These are phyloP conservation scores for Dysmachus trigonus DNA, from an alignment of 2,888 invertebrate species.

Conservation along the genomic window DNA sequence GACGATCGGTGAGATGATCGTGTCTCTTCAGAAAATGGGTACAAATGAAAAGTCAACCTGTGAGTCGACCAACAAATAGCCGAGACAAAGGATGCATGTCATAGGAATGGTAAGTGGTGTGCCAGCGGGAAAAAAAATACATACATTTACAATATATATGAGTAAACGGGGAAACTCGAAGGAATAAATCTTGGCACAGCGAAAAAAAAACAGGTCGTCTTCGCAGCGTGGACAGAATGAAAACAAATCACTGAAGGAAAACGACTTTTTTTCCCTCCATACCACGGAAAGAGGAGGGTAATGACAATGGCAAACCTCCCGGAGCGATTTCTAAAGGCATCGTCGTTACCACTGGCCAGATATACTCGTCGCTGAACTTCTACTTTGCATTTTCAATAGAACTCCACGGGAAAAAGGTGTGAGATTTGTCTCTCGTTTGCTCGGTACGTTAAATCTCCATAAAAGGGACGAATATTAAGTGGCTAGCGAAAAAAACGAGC, in stretches of 20 bases:
- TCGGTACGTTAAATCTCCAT: neutral
- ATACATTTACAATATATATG: neutral
- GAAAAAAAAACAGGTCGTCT: neutral
- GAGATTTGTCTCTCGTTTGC: conserved; percentile 7
- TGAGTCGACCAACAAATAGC: neutral
- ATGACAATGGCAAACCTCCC: conserved; percentile 25
- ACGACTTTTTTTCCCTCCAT: neutral
- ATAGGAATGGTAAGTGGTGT: neutral
- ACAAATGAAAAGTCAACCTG: neutral
- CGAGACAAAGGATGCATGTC: neutral
- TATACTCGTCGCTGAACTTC: neutral
- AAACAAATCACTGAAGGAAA: conserved; percentile 29
- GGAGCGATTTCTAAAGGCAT: neutral
- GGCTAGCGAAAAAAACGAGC: neutral
- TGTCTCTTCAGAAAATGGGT: neutral
- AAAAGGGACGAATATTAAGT: neutral
- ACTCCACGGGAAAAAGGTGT: neutral
- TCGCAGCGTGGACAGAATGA: neutral
- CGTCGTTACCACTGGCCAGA: neutral
- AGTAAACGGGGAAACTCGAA: neutral
- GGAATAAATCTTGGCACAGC: neutral
- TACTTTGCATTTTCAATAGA: conserved; percentile 26
- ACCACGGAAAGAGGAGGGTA: neutral
- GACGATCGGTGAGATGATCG: neutral
- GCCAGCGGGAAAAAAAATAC: neutral